A percentile compares a stretch with the other conserved stretches of the same genome.
Evolutionary conservation across 2,797 vertebrate species (phyloP).

Genomic region (Cheirogaleus major): DNA sequence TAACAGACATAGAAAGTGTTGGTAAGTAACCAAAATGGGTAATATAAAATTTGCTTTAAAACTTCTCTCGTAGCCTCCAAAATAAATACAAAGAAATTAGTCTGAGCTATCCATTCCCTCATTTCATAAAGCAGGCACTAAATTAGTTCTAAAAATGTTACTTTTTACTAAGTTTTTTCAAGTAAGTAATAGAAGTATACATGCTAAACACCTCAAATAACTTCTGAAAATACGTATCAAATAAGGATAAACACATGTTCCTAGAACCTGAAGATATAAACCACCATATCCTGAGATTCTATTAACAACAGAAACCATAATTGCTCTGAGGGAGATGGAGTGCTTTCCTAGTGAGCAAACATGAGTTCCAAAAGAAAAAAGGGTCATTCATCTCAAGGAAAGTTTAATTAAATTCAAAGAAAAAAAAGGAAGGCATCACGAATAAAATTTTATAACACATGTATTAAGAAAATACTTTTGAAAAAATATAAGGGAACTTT

Average conservation of each 20-base stretch:
- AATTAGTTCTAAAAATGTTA: not conserved
- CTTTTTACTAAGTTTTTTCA: slow-evolving; percentile 7
- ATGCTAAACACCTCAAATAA: not conserved
- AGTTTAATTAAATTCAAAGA: slow-evolving; percentile 61
- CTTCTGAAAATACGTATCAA: not conserved
- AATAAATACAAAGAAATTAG: not conserved
- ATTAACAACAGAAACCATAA: not conserved
- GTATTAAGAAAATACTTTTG: slow-evolving; percentile 43
- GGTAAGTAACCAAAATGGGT: not conserved
- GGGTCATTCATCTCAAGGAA: slow-evolving; percentile 30
- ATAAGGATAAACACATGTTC: not conserved
- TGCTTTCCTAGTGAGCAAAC: not conserved
- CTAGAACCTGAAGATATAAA: slow-evolving; percentile 8
- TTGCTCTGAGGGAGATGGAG: not conserved
- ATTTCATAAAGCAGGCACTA: not conserved
- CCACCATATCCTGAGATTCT: not conserved
- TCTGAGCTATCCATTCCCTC: not conserved
- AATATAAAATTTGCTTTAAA: not conserved
- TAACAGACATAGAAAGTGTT: not conserved
- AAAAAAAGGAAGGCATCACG: not conserved
- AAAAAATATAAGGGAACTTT: slow-evolving; percentile 16
- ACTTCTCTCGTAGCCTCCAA: not conserved
- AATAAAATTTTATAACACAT: slow-evolving; percentile 43
- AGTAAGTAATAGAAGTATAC: not conserved
- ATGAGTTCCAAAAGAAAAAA: slow-evolving; percentile 47